Evolutionary conservation across 1,140 invertebrate genomes (phyloP).

Genomic region (Drosophila pandora): DNA sequence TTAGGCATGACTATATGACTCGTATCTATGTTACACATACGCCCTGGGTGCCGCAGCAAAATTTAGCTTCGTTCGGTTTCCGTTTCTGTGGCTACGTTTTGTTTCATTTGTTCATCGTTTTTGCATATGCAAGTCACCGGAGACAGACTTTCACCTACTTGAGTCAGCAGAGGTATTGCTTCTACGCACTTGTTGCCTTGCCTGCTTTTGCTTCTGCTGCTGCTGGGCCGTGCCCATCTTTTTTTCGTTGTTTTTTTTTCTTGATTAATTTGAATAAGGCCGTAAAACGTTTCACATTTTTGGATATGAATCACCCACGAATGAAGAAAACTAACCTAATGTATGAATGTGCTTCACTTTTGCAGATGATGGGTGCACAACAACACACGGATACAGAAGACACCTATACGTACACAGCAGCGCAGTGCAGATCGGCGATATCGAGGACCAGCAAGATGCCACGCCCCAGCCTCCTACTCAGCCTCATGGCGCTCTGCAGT

Average conservation of each 20-base stretch:
- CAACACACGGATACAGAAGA: slow-evolving; percentile 37
- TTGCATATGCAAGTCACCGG: slow-evolving; percentile 64
- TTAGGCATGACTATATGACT: slow-evolving; percentile 60
- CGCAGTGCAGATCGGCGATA: slow-evolving; percentile 23
- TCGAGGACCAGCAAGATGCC: slow-evolving; percentile 25
- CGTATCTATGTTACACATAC: slow-evolving; percentile 61
- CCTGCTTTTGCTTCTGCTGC: slow-evolving; percentile 34
- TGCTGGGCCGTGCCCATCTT: slow-evolving; percentile 47
- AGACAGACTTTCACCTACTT: slow-evolving; percentile 77
- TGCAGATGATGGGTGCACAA: slow-evolving; percentile 73
- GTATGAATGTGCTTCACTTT: slow-evolving; percentile 21
- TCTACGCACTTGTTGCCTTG: slow-evolving; percentile 67
- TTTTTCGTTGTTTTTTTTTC: neutral
- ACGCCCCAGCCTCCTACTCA: slow-evolving; percentile 39
- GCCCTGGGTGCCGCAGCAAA: slow-evolving; percentile 29
- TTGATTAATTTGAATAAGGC: slow-evolving; percentile 26
- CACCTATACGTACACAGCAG: slow-evolving; percentile 25
- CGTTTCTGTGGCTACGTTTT: slow-evolving; percentile 38
- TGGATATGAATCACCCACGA: slow-evolving; percentile 53
- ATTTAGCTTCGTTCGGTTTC: slow-evolving; percentile 27
- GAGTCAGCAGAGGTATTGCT: slow-evolving; percentile 57
- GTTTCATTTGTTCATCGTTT: slow-evolving; percentile 23
- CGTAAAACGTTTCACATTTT: slow-evolving; percentile 64
- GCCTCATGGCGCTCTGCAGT: slow-evolving; percentile 51
- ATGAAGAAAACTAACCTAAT: slow-evolving; percentile 9